Evolutionary conservation across 1,140 invertebrate genomes (phyloP).

Genomic region (Popillia japonica): DNA sequence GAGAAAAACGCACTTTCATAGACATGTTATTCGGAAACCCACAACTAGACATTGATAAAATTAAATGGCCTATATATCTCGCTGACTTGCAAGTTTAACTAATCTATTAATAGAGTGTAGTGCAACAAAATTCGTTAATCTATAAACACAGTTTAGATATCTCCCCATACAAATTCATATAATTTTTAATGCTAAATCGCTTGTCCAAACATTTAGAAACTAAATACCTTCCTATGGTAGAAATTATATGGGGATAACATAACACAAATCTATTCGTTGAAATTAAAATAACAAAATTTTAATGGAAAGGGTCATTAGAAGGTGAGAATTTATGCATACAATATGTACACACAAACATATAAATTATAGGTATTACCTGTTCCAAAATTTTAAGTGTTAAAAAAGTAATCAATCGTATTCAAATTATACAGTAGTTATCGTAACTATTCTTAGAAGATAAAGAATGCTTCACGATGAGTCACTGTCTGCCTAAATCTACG

Average conservation of each 20-base stretch:
- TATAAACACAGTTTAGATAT: no score
- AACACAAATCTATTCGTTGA: neutral
- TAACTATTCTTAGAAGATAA: neutral
- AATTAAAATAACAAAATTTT: neutral
- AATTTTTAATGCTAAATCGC: no score
- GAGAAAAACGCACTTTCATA: no score
- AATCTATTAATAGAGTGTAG: no score
- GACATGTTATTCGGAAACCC: no score
- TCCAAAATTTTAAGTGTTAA: neutral
- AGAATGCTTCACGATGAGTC: neutral
- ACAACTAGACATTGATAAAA: no score
- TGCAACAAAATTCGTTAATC: no score
- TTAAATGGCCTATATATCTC: no score
- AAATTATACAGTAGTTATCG: neutral
- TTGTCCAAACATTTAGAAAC: no score
- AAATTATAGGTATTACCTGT: neutral
- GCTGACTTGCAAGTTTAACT: no score
- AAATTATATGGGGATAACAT: neutral
- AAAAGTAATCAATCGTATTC: neutral
- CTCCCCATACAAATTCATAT: no score
- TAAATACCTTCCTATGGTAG: neutral
- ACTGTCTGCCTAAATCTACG: neutral
- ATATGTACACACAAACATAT: neutral
- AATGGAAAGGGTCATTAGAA: neutral
- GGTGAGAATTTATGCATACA: neutral